Evolutionary conservation across 1,140 invertebrate genomes (phyloP), one percentile per base, ranked within the genome.

Genomic region (Habropoda laboriosa): DNA sequence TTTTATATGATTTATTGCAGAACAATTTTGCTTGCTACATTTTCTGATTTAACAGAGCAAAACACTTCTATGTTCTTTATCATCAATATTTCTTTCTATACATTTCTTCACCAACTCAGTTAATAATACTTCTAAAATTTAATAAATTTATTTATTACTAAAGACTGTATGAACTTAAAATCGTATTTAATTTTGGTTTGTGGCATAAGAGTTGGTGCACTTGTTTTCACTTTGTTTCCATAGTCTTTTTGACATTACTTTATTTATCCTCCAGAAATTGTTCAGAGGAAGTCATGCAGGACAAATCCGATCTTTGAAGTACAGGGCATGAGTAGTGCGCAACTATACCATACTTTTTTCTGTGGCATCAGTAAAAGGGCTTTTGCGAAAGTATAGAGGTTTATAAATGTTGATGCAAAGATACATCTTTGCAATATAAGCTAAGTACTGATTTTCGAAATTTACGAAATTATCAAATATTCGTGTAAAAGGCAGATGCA

Each of bases 231-330:
- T 75, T 64, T 57, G 12, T 58, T 72, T 79, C 40, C 24, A 58
- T 42, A 72, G 40, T 66, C 35, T 77, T 68, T 64, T 81, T 75
- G 61, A 75, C 66, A 63, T 86, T 77, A 81, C 55, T 88, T 72
- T 89, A 76, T 87, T 85, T 81, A 80, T 64, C 42, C 24, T 86
- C 35, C 70, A 92, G 91, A 92, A 92, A 90, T 89, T 89, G 85
- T 86, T 92, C 91, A 63, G 88, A 89, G 57, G 91, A 87, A 72
- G 85, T 89, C 53, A 81, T 92, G 86, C 85, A 91, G 71, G 89
- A 89, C 64, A 90, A 89, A 79, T 87, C 89, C 51, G 90, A 92
- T 67, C 71, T 88, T 82, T 92, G 81, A 91, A 73, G 78, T 61
- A 24, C 67, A 71, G 66, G 45, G 71, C 60, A 64, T 57, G 55